A percentile compares a stretch with the other conserved stretches of the same genome.
Evolutionary conservation across 2,797 vertebrate species (phyloP).

Genomic region (Fratercula arctica): DNA sequence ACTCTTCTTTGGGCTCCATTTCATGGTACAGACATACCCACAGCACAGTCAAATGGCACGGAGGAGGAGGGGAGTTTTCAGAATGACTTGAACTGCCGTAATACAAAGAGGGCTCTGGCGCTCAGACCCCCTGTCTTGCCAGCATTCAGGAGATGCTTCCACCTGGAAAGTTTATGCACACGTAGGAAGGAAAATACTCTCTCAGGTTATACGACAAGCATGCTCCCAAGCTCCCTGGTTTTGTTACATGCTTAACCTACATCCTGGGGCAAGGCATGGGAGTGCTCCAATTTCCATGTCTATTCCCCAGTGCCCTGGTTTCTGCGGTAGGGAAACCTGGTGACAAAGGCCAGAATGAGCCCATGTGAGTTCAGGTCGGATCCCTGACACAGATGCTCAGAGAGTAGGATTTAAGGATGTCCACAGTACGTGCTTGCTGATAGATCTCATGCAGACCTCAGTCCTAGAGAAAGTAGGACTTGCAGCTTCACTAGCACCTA

Average conservation of each 20-base stretch:
- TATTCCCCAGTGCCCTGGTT: not conserved
- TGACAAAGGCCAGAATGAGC: not conserved
- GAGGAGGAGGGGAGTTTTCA: not conserved
- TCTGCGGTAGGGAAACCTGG: not conserved
- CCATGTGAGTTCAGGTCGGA: not conserved
- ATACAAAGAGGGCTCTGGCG: not conserved
- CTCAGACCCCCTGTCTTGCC: not conserved
- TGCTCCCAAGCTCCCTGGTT: not conserved
- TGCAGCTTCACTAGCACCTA: not conserved
- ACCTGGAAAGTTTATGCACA: not conserved
- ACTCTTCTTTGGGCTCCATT: not conserved
- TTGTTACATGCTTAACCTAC: not conserved
- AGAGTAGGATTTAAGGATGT: not conserved
- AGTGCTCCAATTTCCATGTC: not conserved
- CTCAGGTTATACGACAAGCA: not conserved
- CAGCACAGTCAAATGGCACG: not conserved
- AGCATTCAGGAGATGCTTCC: not conserved
- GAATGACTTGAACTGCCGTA: not conserved
- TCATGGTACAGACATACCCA: accelerated
- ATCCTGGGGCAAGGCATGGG: not conserved
- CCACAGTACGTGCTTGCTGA: not conserved
- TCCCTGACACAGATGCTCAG: not conserved
- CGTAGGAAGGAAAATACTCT: not conserved
- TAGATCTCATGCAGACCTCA: not conserved
- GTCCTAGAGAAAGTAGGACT: not conserved